Conservation (phyloP, 2,888 invertebrate genomes). For the Spodoptera littoralis region DNA sequence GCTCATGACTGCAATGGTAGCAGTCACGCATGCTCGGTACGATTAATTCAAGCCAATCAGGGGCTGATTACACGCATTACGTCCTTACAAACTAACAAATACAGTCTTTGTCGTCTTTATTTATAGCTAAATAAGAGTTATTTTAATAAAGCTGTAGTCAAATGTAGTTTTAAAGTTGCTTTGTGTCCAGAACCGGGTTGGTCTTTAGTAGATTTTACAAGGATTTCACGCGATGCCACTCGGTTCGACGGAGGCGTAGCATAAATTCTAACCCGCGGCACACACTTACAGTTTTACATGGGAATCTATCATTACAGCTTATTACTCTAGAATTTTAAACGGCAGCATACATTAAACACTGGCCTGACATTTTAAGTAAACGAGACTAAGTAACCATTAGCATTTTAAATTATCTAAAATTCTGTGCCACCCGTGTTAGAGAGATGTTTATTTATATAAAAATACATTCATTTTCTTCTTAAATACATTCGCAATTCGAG, state of each 20-base stretch:
- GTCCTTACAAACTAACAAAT: slow-evolving; percentile 71
- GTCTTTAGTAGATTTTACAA: slow-evolving; percentile 75
- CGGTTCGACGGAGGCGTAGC: slow-evolving; percentile 52
- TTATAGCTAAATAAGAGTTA: slow-evolving; percentile 54
- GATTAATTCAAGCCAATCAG: slow-evolving; percentile 89
- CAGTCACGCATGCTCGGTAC: slow-evolving; percentile 85
- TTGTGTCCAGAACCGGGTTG: slow-evolving; percentile 67
- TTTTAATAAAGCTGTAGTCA: slow-evolving; percentile 42
- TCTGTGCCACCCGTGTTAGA: slow-evolving; percentile 3
- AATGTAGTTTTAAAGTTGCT: slow-evolving; percentile 35
- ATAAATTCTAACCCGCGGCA: slow-evolving; percentile 66
- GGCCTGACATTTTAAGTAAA: slow-evolving; percentile 16
- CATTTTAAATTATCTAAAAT: slow-evolving; percentile 30
- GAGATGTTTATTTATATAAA: not conserved
- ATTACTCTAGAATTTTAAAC: slow-evolving; percentile 50
- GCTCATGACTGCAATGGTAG: slow-evolving; percentile 79
- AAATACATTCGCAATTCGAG: not conserved
- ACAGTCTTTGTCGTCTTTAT: slow-evolving; percentile 59
- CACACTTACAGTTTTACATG: slow-evolving; percentile 55
- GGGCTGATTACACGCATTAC: slow-evolving; percentile 87
- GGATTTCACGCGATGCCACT: slow-evolving; percentile 82
- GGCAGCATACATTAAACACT: slow-evolving; percentile 29
- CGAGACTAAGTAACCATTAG: slow-evolving; percentile 18
- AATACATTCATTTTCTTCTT: not conserved
- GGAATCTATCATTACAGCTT: slow-evolving; percentile 65